Evolutionary conservation across 2,888 invertebrate genomes (phyloP).

Genomic region (Actias luna): DNA sequence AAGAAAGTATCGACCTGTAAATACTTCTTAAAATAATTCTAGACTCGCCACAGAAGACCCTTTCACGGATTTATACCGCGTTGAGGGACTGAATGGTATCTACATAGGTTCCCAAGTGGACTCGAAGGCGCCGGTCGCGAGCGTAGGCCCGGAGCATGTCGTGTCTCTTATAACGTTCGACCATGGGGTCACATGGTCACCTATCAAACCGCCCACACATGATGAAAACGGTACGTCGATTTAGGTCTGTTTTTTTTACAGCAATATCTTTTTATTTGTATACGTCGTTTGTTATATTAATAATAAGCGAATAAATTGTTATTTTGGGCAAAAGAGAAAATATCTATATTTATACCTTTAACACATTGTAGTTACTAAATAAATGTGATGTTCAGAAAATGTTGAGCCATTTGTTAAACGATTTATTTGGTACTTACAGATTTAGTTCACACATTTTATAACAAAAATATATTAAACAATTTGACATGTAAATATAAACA

Average conservation of each 20-base stretch:
- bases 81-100: conserved; percentile 92
- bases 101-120: conserved; percentile 93
- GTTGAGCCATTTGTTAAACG: no score
- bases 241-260: background rate
- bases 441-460: no score
- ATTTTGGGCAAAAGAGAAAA: no score
- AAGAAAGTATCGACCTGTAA: background rate
- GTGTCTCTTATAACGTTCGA: conserved; percentile 92
- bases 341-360: no score
- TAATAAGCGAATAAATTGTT: background rate
- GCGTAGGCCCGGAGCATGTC: conserved; percentile 88
- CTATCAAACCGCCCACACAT: conserved; percentile 85
- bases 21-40: conserved; percentile 33
- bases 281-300: background rate
- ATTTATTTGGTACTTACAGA: no score
- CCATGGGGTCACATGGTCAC: conserved; percentile 92
- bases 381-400: no score
- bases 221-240: conserved; percentile 79
- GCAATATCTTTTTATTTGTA: no score
- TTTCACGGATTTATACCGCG: conserved; percentile 93
- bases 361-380: no score
- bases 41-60: conserved; percentile 90
- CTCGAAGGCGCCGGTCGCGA: conserved; percentile 74
- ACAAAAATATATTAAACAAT: no score
- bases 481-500: no score